A percentile compares a stretch with the other conserved stretches of the same genome.
phyloP scores from a whole-genome alignment of 1,140 invertebrate species.

The Calliphora vicina region DNA sequence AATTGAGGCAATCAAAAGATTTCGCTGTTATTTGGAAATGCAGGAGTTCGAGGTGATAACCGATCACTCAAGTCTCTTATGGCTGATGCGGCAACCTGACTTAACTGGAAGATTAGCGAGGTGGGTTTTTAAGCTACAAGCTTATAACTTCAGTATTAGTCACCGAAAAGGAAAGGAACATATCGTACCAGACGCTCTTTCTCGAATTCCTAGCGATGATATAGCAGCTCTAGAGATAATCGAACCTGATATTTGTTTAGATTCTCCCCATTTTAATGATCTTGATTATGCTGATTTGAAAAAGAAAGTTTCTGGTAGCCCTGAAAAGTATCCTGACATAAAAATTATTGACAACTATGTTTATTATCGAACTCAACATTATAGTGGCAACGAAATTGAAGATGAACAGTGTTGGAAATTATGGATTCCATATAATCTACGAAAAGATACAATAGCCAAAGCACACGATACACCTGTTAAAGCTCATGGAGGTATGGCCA shows the following conservation, averaged over 20 bases:
- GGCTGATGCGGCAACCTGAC: constrained; percentile 58
- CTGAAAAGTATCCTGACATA: constrained; percentile 7
- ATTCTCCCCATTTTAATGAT: constrained; percentile 20
- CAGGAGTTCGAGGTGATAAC: constrained; percentile 59
- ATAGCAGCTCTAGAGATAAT: not conserved
- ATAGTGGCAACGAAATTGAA: not conserved
- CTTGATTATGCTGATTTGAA: not conserved
- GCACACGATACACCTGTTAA: constrained; percentile 32
- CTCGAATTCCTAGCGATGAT: not conserved
- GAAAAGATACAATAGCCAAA: not conserved
- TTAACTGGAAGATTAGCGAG: constrained; percentile 48
- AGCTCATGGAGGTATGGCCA: constrained; percentile 36
- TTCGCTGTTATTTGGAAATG: constrained; percentile 60
- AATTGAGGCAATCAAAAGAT: constrained; percentile 60
- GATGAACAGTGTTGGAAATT: constrained; percentile 31
- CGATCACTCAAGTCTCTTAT: constrained; percentile 46
- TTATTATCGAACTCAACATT: constrained; percentile 30
- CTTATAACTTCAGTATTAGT: constrained; percentile 52
- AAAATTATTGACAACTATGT: constrained; percentile 16
- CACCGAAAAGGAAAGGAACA: constrained; percentile 52
- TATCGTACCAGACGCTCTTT: constrained; percentile 43
- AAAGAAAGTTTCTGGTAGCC: not conserved
- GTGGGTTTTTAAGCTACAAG: constrained; percentile 49
- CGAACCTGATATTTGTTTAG: not conserved
- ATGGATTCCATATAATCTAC: constrained; percentile 31